Evolutionary conservation across 2,113 vertebrate genomes (phyloP).

Genomic region (Vimba vimba): DNA sequence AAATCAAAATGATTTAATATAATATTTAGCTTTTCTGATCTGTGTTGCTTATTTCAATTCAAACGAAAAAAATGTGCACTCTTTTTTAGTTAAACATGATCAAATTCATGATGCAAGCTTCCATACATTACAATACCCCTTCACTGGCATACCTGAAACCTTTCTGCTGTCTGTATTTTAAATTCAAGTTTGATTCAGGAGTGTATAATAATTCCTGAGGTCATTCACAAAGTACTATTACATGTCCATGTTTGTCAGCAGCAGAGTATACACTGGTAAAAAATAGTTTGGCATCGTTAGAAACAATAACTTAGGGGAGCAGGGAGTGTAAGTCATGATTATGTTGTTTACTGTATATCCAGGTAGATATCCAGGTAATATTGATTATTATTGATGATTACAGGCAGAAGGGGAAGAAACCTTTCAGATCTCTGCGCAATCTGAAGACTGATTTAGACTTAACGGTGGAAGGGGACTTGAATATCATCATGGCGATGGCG

Average conservation of each 20-base stretch:
- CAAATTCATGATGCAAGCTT: not conserved
- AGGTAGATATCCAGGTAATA: not conserved
- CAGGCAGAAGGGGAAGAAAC: constrained; percentile 96
- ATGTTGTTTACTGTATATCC: not conserved
- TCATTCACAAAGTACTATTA: too few species aligned
- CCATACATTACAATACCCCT: not conserved
- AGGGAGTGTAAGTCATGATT: not conserved
- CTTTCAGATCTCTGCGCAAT: constrained; percentile 89
- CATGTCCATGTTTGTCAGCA: not conserved
- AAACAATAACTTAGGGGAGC: not conserved
- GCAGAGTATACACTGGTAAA: not conserved
- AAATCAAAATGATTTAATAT: not conserved
- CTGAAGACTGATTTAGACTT: constrained; percentile 93
- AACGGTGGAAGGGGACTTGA: constrained; percentile 92
- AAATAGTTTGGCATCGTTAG: not conserved
- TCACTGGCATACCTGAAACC: not conserved
- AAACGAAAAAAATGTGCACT: not conserved
- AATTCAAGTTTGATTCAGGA: too few species aligned
- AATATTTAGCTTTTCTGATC: not conserved
- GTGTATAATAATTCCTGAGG: too few species aligned
- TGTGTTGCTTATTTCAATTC: not conserved
- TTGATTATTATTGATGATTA: not conserved
- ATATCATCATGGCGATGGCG: constrained; percentile 94
- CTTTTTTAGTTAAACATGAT: not conserved
- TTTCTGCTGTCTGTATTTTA: not conserved